Evolutionary conservation across 2,113 vertebrate species (phyloP).

Genomic region (Phrynosoma blainvillii): DNA sequence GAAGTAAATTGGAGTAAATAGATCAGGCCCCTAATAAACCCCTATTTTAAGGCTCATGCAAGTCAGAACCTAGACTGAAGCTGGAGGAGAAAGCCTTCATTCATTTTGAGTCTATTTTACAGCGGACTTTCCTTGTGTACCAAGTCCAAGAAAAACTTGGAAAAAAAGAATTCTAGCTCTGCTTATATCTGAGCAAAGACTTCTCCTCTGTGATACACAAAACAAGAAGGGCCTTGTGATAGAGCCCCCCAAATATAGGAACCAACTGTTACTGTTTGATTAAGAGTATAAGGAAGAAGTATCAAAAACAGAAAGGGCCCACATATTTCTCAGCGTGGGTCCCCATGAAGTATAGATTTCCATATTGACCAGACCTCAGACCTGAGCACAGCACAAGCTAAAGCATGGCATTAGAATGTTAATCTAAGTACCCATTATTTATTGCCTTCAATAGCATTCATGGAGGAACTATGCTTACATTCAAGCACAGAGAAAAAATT

Average conservation of each 20-base stretch:
- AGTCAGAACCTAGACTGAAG: conserved; percentile 51
- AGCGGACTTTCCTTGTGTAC: conserved; percentile 5
- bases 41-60: conserved; percentile 25
- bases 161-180: conserved; percentile 44
- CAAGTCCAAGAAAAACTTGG: conserved; percentile 62
- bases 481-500: neutral
- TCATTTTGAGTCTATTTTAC: conserved; percentile 45
- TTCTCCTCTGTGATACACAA: conserved; percentile 37
- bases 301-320: conserved; percentile 11
- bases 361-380: neutral
- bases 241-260: conserved; percentile 44
- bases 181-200: conserved; percentile 42
- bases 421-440: neutral
- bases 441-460: neutral
- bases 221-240: conserved; percentile 48
- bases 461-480: neutral
- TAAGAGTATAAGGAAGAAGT: conserved; percentile 37
- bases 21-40: conserved; percentile 30
- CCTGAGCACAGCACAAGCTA: neutral
- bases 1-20: conserved; percentile 39
- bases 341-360: neutral
- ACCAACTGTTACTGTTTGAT: conserved; percentile 12
- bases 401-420: conserved; percentile 8
- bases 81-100: conserved; percentile 51
- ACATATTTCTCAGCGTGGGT: neutral